Evolutionary conservation across 2,888 invertebrate species (phyloP).

Genomic region (Caenorhabditis drosophilae): DNA sequence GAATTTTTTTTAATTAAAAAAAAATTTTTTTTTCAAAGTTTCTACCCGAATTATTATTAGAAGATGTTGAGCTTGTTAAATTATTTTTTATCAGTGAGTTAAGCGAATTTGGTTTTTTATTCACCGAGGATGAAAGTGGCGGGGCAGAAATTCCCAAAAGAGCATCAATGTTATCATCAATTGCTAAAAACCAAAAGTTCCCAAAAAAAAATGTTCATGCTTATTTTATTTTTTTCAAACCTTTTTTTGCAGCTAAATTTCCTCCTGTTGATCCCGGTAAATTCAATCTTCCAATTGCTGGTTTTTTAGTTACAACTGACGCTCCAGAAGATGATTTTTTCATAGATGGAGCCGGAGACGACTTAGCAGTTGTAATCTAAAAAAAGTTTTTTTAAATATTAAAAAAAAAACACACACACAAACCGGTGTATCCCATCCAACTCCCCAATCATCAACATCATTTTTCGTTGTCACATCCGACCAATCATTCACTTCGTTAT

Average conservation of each 20-base stretch:
- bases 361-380: conserved; percentile 30
- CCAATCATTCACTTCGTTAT: conserved; percentile 22
- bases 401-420: background rate
- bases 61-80: conserved; percentile 2
- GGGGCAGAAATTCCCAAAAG: conserved; percentile 27
- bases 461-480: conserved; percentile 23
- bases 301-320: background rate
- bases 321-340: conserved; percentile 13
- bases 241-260: background rate
- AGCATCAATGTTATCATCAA: conserved; percentile 39
- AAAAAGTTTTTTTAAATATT: background rate
- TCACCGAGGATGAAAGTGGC: background rate
- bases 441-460: conserved; percentile 38
- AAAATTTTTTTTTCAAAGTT: too few relatives aligned
- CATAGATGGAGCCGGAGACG: conserved; percentile 20
- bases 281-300: conserved; percentile 27
- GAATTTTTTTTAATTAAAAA: too few relatives aligned
- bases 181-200: conserved; percentile 22
- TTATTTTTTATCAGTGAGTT: conserved; percentile 20
- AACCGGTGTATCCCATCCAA: conserved; percentile 40
- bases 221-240: background rate
- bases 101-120: conserved; percentile 16
- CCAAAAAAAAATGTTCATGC: background rate
- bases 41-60: conserved; percentile 8
- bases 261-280: conserved; percentile 6